phyloP scores from a whole-genome alignment of 2,797 vertebrate species.

The Salarias fasciatus region DNA sequence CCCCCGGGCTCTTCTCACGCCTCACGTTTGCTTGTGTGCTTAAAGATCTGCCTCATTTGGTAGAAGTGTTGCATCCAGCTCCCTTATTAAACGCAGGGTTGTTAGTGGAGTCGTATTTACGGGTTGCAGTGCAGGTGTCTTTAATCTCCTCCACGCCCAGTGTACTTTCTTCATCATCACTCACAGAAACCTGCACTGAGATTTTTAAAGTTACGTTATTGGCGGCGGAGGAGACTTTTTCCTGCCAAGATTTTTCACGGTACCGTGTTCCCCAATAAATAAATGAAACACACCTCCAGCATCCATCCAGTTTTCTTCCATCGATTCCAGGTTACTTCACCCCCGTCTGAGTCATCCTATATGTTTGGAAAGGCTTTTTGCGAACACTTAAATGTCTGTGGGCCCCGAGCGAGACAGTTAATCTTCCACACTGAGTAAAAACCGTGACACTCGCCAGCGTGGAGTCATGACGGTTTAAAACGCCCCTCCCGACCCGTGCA shows the following conservation, averaged over 20 bases:
- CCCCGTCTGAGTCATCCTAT: conserved; percentile 29
- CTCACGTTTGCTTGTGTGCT: background rate
- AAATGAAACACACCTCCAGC: conserved; percentile 6
- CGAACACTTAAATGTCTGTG: conserved; percentile 23
- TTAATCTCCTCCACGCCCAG: background rate
- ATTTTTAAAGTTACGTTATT: background rate
- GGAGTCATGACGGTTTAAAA: background rate
- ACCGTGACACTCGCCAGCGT: background rate
- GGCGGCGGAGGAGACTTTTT: background rate
- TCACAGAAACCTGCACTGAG: background rate
- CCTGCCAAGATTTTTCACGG: conserved; percentile 16
- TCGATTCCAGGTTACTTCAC: conserved; percentile 22
- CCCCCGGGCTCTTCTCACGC: background rate
- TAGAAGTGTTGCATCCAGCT: background rate
- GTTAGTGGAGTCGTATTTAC: background rate
- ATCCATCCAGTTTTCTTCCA: conserved; percentile 30
- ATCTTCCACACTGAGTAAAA: conserved; percentile 31
- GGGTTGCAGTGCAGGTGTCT: background rate
- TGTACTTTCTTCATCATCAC: background rate
- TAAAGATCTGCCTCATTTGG: no score
- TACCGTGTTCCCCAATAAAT: conserved; percentile 20
- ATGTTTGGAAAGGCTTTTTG: conserved; percentile 21
- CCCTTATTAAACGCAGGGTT: background rate
- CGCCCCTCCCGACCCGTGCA: background rate
- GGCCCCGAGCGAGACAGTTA: conserved; percentile 25